Conservation (phyloP, 2,888 invertebrate species). For the Chorisops tibialis region DNA sequence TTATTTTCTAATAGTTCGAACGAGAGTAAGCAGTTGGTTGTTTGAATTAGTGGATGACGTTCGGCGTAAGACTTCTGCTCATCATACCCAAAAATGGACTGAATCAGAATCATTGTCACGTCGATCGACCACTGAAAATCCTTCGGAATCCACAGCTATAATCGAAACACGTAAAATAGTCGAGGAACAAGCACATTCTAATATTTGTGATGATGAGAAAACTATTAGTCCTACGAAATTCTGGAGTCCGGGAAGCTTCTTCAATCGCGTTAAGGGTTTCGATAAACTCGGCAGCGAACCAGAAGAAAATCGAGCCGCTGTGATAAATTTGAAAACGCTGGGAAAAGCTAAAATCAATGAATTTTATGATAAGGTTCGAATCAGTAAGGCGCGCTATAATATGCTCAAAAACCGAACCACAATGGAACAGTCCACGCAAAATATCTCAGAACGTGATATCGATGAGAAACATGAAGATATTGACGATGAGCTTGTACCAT, state of each 20-base stretch:
- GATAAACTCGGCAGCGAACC: neutral
- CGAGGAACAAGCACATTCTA: neutral
- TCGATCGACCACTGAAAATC: neutral
- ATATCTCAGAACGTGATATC: neutral
- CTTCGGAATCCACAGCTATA: neutral
- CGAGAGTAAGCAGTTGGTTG: conserved; percentile 34
- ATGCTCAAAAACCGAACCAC: conserved; percentile 19
- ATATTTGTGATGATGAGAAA: neutral
- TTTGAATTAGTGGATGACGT: conserved; percentile 35
- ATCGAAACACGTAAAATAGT: neutral
- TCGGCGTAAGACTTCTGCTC: conserved; percentile 31
- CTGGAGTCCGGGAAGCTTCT: conserved; percentile 17
- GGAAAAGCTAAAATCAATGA: conserved; percentile 33
- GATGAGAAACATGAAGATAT: neutral
- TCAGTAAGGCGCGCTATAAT: conserved; percentile 28
- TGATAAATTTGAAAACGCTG: conserved; percentile 20
- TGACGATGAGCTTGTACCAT: neutral
- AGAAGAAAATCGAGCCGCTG: neutral
- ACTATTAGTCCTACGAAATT: neutral
- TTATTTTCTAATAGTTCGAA: conserved; percentile 25
- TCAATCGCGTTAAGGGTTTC: conserved; percentile 17
- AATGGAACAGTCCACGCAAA: conserved; percentile 15
- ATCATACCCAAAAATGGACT: conserved; percentile 34
- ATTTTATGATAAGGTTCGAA: conserved; percentile 33
- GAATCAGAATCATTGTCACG: conserved; percentile 20